Evolutionary conservation across 2,797 vertebrate genomes (phyloP).

Genomic region (Paratrypauchen microcephalus): DNA sequence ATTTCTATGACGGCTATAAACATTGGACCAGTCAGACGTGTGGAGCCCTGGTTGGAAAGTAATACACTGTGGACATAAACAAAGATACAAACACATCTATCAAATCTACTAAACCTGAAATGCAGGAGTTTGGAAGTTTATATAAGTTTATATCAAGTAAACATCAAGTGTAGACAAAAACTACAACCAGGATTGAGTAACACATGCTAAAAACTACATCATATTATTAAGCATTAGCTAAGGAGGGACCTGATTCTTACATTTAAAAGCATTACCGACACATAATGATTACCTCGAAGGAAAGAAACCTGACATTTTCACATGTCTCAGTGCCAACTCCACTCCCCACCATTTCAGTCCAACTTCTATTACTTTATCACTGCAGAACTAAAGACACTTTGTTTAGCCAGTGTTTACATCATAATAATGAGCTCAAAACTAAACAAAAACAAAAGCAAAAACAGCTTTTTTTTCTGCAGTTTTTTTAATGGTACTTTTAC

Average conservation of each 20-base stretch:
- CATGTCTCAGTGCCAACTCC: neutral
- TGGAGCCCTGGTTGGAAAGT: neutral
- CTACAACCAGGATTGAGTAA: conserved; percentile 1
- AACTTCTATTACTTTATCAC: neutral
- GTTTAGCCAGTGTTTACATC: neutral
- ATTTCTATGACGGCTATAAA: neutral
- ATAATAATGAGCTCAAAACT: neutral
- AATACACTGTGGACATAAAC: neutral
- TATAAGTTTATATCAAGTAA: neutral
- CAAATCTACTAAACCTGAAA: neutral
- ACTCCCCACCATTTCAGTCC: neutral
- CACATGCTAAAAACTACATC: neutral
- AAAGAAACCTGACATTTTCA: neutral
- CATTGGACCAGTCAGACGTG: neutral
- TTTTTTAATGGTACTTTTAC: neutral
- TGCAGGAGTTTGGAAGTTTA: neutral
- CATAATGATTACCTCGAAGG: neutral
- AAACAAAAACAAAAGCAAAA: neutral
- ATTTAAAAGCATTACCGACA: neutral
- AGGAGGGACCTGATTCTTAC: neutral
- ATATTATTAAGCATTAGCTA: neutral
- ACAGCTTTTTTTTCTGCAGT: too few species aligned
- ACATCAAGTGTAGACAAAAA: neutral
- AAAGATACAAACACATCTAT: neutral
- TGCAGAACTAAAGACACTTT: neutral